These are phyloP conservation scores for Tenebrosternarchus preto DNA, from an alignment of 2,113 vertebrate genomes.

Conservation along the genomic window DNA sequence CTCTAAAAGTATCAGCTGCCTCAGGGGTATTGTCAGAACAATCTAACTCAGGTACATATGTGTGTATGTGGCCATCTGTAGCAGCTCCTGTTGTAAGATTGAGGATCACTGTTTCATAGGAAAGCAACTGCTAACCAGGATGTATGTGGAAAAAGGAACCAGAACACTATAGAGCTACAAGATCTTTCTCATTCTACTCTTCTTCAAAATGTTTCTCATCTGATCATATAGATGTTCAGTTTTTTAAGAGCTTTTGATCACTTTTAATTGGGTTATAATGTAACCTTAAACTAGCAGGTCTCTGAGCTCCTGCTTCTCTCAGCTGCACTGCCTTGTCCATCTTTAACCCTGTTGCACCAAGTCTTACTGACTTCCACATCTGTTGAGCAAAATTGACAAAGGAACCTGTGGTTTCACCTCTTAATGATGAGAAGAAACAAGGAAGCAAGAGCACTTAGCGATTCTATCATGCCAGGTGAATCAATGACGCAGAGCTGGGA, in stretches of 20 bases:
- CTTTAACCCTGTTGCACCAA: constrained; percentile 13
- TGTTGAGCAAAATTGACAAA: constrained; percentile 17
- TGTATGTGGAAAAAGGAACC: neutral
- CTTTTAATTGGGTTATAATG: neutral
- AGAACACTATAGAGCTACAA: neutral
- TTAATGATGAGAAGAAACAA: constrained; percentile 4
- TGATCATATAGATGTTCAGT: neutral
- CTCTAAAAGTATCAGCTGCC: neutral
- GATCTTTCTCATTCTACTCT: neutral
- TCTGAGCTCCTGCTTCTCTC: neutral
- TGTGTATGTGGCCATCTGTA: neutral
- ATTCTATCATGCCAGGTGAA: constrained; percentile 8
- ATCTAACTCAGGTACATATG: neutral
- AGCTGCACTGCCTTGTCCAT: neutral
- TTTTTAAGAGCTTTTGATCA: neutral
- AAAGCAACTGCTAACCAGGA: neutral
- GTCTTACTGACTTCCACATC: constrained; percentile 15
- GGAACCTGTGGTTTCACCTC: constrained; percentile 10
- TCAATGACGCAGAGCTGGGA: constrained; percentile 30
- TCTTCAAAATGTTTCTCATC: neutral
- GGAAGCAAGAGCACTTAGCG: neutral
- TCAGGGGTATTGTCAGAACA: neutral
- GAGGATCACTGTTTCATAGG: neutral
- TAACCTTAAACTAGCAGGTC: neutral
- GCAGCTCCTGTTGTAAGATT: neutral